Conservation (phyloP, 2,797 vertebrate genomes). For the Rhinoraja longicauda region DNA sequence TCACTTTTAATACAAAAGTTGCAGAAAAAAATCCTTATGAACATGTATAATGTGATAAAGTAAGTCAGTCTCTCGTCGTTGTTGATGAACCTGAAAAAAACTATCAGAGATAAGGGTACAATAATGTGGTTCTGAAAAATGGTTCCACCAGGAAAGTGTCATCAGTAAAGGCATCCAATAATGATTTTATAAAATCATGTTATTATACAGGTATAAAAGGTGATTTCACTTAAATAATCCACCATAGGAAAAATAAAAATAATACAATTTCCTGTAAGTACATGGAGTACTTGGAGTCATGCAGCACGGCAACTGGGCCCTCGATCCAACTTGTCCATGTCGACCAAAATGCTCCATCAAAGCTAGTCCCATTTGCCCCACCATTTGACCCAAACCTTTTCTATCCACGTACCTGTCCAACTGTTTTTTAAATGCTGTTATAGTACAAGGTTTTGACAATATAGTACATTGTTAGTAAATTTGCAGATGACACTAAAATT, state of each 20-base stretch:
- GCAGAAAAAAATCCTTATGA: neutral
- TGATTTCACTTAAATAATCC: conserved; percentile 3
- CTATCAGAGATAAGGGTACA: neutral
- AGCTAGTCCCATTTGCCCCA: too few species aligned
- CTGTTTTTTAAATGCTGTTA: too few species aligned
- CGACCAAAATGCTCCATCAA: too few species aligned
- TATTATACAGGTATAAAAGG: neutral
- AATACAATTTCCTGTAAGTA: neutral
- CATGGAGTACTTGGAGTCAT: too few species aligned
- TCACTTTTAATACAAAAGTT: neutral
- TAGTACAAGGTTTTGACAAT: too few species aligned
- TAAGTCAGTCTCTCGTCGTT: neutral
- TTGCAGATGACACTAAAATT: too few species aligned
- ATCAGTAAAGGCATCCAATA: neutral
- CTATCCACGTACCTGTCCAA: too few species aligned
- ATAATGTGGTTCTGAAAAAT: neutral
- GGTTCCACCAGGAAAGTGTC: neutral
- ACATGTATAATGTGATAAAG: neutral
- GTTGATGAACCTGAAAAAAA: neutral
- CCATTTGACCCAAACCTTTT: too few species aligned
- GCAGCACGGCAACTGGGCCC: too few species aligned
- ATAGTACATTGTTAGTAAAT: too few species aligned
- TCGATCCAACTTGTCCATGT: too few species aligned
- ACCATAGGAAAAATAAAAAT: neutral
- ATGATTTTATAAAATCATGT: neutral